Conservation (phyloP, 1,140 invertebrate species). For the Drosophila rhopaloa region DNA sequence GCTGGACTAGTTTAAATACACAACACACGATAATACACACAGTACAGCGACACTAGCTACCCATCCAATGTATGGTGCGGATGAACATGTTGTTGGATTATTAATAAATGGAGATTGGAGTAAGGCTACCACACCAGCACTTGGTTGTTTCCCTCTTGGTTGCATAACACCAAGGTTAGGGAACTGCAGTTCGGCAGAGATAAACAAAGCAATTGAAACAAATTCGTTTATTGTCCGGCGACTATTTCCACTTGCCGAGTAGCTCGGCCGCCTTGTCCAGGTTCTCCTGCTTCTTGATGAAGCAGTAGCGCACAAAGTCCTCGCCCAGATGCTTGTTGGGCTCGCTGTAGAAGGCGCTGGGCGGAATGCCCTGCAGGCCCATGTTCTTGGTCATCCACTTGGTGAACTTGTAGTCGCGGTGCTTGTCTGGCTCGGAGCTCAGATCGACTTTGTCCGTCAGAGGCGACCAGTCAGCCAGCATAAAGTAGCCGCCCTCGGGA, state of each 20-base stretch:
- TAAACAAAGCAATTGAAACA: constrained; percentile 9
- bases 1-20: constrained; percentile 58
- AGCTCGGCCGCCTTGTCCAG: constrained; percentile 89
- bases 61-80: constrained; percentile 50
- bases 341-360: constrained; percentile 95
- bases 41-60: constrained; percentile 30
- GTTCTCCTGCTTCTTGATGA: constrained; percentile 95
- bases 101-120: constrained; percentile 79
- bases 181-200: constrained; percentile 10
- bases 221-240: constrained; percentile 57
- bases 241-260: constrained; percentile 87
- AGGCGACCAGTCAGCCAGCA: constrained; percentile 96
- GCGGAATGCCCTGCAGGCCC: constrained; percentile 96
- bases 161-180: constrained; percentile 69
- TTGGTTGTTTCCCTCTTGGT: constrained; percentile 33
- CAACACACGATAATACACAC: constrained; percentile 41
- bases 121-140: constrained; percentile 66
- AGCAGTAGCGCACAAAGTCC: constrained; percentile 96
- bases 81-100: constrained; percentile 79
- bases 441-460: constrained; percentile 89
- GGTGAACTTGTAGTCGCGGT: constrained; percentile 96
- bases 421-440: constrained; percentile 88
- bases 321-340: constrained; percentile 93
- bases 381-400: constrained; percentile 98
- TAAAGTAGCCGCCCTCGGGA: constrained; percentile 98